A percentile compares a stretch with the other conserved stretches of the same genome.
Conservation (phyloP, 1,140 invertebrate species). For the Drosophila truncata region DNA sequence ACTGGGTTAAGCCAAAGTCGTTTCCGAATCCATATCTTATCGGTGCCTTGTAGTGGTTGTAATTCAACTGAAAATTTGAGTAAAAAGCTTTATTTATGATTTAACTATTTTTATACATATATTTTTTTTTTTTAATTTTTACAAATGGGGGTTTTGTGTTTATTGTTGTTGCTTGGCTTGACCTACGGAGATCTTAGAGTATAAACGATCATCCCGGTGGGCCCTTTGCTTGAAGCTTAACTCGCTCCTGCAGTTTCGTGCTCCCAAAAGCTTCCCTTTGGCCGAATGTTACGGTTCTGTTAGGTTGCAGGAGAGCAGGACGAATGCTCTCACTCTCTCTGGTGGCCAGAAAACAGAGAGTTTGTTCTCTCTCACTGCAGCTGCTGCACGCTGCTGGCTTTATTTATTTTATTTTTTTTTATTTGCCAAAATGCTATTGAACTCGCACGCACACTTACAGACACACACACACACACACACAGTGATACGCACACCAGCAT, state of each 20-base stretch:
- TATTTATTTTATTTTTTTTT: constrained; percentile 83
- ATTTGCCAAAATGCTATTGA: constrained; percentile 80
- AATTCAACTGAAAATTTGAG: background rate
- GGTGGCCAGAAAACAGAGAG: background rate
- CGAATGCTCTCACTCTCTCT: constrained; percentile 11
- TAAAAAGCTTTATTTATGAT: background rate
- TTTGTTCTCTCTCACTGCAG: constrained; percentile 30
- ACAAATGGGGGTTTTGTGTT: background rate
- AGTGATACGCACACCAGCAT: background rate
- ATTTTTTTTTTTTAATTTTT: background rate
- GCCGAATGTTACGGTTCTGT: constrained; percentile 16
- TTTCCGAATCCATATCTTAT: constrained; percentile 32
- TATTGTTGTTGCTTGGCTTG: background rate
- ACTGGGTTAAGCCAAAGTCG: constrained; percentile 3
- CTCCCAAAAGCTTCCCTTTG: constrained; percentile 16
- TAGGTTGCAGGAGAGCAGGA: constrained; percentile 10
- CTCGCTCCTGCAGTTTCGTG: too few relatives aligned
- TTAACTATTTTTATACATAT: background rate
- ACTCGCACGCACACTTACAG: constrained; percentile 56
- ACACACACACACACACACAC: background rate
- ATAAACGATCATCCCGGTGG: background rate
- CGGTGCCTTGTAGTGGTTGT: background rate
- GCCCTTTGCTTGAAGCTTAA: background rate
- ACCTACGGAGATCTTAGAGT: background rate
- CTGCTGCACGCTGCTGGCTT: constrained; percentile 65